phyloP scores from a whole-genome alignment of 2,797 vertebrate genomes.

The Pseudopleuronectes americanus region DNA sequence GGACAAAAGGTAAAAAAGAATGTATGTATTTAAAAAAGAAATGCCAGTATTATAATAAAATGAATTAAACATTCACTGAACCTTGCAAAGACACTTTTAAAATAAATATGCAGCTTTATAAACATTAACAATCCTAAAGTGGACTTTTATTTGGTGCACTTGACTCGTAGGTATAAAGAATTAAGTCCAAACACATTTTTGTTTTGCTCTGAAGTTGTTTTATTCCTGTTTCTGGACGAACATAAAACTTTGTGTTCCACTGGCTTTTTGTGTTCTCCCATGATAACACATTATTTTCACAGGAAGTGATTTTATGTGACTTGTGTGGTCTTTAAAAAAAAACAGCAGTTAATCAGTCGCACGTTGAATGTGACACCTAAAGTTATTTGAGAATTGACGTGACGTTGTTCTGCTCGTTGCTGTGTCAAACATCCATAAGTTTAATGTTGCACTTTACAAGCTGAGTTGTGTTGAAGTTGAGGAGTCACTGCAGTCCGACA shows the following conservation, averaged over 20 bases:
- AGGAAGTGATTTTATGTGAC: not conserved
- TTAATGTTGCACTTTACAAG: too few species aligned
- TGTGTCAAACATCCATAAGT: too few species aligned
- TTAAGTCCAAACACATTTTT: not conserved
- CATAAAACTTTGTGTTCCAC: not conserved
- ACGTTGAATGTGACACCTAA: not conserved
- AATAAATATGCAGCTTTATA: not conserved
- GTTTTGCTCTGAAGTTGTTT: not conserved
- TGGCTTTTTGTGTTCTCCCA: not conserved
- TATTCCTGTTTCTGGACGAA: not conserved
- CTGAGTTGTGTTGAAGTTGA: too few species aligned
- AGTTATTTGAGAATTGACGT: too few species aligned
- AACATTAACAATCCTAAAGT: not conserved
- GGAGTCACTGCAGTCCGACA: too few species aligned
- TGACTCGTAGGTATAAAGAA: not conserved
- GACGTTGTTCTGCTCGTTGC: not conserved
- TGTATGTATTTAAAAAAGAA: too few species aligned
- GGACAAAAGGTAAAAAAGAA: not conserved
- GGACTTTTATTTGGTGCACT: slow-evolving; percentile 27
- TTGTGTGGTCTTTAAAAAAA: not conserved
- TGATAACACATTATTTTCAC: not conserved
- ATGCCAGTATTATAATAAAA: too few species aligned
- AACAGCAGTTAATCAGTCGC: not conserved
- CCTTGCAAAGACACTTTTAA: not conserved
- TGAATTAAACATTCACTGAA: too few species aligned